These are phyloP conservation scores for Coilia nasus DNA, from an alignment of 2,797 vertebrate species.

Conservation along the genomic window DNA sequence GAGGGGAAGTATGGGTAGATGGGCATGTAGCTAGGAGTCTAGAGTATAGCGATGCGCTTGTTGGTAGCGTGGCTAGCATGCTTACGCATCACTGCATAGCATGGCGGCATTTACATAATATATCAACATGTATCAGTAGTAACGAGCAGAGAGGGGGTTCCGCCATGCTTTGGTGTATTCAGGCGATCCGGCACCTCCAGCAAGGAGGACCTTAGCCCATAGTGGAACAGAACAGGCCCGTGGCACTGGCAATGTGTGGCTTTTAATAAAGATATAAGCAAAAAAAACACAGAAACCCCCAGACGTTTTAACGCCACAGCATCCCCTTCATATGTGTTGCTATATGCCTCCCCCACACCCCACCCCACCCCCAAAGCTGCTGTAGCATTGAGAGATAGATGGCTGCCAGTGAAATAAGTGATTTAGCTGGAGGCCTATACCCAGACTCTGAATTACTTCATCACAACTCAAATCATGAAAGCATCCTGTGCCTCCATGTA, in stretches of 20 bases:
- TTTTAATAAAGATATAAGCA: too few relatives aligned
- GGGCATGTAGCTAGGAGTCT: not conserved
- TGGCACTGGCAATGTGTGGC: too few relatives aligned
- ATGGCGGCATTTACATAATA: not conserved
- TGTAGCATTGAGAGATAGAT: not conserved
- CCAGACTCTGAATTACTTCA: not conserved
- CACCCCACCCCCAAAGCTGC: not conserved
- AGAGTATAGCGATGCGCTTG: not conserved
- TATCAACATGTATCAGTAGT: too few relatives aligned
- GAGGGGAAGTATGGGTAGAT: not conserved
- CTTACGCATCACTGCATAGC: conserved; percentile 9
- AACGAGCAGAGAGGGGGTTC: too few relatives aligned
- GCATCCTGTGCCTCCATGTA: not conserved
- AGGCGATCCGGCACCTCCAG: too few relatives aligned
- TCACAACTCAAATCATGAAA: not conserved
- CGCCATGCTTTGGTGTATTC: too few relatives aligned
- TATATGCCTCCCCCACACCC: not conserved
- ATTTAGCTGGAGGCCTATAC: not conserved
- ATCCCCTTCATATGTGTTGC: not conserved
- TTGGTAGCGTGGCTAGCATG: not conserved
- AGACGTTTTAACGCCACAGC: too few relatives aligned
- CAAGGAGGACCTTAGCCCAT: too few relatives aligned
- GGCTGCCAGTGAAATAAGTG: not conserved
- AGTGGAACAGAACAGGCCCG: too few relatives aligned
- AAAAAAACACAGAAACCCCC: too few relatives aligned